Base-by-base conservation (phyloP, 1,140 invertebrate genomes). In the Heliconius hewitsoni region DNA sequence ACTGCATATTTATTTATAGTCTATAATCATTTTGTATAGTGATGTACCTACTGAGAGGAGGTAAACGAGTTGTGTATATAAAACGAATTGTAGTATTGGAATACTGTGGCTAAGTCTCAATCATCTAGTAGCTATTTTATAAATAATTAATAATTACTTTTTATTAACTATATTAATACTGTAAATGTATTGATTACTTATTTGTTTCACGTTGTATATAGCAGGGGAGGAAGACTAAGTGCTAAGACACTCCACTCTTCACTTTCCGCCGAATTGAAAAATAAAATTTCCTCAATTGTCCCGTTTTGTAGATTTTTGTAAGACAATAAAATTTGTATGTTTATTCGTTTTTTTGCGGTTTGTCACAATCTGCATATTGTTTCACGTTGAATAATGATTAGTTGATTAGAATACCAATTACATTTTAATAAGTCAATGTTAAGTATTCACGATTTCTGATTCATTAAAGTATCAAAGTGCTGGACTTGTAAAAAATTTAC, bases 1-100 rank as follows among this genome's bases (percentile, higher is more conserved):
- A 83, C 82, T 78, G 80, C 82, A 85, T 78, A 76, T 81, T 85
- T 85, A 85, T 85, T 81, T 76, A 83, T 83, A 83, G 60, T 52
- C 30, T 70, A 57, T 78, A 66, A 66, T 66, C 60, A 66, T 66
- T 66, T 30, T 66, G 13, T 66, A 16, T 72, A 72, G 34, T 9
- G 37, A 72, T 72, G 30, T 72, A 71, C 9, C n/a, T 70, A 46
- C 23, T 50, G 2, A 11, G 30, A 77, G 60, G 46, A 77, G 71
- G 71, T 77, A 77, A 77, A 77, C 76, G 73, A 77, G 42, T 73
- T 52, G 34, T 50, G 23, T 42, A 55, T 37, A 55, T 37, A 55
- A 13, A 66, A 30, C 19, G n/a, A 57, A 57, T 66, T 30, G 6
- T 66, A 30, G 11, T 66, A 30, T 11, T 27, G 11, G 27, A 66